A percentile compares a stretch with the other conserved stretches of the same genome.
Evolutionary conservation across 2,113 vertebrate species (phyloP).

Genomic region (Cichladusa arquata): DNA sequence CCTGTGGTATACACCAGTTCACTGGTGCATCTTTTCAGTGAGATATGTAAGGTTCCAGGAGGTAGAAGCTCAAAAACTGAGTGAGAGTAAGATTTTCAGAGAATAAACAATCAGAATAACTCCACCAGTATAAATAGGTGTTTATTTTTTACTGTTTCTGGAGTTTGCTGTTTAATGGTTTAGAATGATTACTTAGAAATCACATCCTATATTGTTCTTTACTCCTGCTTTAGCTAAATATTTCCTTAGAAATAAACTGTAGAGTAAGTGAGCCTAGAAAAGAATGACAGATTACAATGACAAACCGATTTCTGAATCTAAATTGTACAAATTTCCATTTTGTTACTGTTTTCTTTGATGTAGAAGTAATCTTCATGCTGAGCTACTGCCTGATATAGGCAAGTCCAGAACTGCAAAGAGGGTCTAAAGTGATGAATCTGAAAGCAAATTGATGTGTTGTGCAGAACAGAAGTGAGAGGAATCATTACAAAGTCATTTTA

Average conservation of each 20-base stretch:
- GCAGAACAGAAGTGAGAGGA: constrained; percentile 71
- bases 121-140: background rate
- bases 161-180: background rate
- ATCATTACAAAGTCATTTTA: constrained; percentile 78
- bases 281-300: background rate
- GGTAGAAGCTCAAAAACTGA: background rate
- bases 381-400: background rate
- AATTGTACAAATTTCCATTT: background rate
- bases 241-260: background rate
- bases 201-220: background rate
- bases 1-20: background rate
- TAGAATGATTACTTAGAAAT: background rate
- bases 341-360: background rate
- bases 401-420: background rate
- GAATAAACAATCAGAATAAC: background rate
- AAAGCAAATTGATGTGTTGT: constrained; percentile 60
- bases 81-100: background rate
- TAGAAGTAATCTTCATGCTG: background rate
- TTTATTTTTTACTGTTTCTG: background rate
- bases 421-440: constrained; percentile 60
- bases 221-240: background rate
- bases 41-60: background rate
- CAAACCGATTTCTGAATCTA: background rate
- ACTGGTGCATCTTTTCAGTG: background rate
- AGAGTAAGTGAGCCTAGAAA: background rate